Conservation (phyloP, 2,888 invertebrate species). For the Thyatira batis region DNA sequence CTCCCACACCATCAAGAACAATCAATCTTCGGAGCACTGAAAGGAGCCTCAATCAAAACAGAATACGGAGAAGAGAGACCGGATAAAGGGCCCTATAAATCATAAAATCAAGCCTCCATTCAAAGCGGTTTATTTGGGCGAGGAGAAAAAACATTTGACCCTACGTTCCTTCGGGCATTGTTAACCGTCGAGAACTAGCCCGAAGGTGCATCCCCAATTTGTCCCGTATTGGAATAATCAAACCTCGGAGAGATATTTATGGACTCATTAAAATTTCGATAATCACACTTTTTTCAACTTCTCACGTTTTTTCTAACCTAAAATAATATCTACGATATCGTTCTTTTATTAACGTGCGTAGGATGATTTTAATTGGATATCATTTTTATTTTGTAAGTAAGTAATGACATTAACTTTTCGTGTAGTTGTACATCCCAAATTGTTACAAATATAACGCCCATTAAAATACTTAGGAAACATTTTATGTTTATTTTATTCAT, state of each 20-base stretch:
- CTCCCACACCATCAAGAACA: slow-evolving; percentile 76
- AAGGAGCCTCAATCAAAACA: slow-evolving; percentile 81
- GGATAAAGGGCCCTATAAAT: slow-evolving; percentile 79
- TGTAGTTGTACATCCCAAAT: slow-evolving; percentile 35
- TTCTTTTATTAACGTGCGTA: slow-evolving; percentile 50
- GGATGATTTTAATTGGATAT: slow-evolving; percentile 67
- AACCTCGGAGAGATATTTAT: slow-evolving; percentile 63
- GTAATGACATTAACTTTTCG: slow-evolving; percentile 46
- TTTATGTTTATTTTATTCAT: slow-evolving; percentile 40
- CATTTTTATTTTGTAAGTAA: slow-evolving; percentile 48
- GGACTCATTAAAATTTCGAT: slow-evolving; percentile 75
- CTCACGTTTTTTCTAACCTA: slow-evolving; percentile 19
- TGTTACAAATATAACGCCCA: slow-evolving; percentile 48
- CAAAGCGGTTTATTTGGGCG: slow-evolving; percentile 71
- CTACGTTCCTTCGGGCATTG: slow-evolving; percentile 59
- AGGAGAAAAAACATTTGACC: slow-evolving; percentile 66
- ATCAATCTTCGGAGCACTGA: slow-evolving; percentile 77
- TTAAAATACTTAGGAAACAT: slow-evolving; percentile 38
- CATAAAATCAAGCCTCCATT: slow-evolving; percentile 80
- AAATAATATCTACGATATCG: slow-evolving; percentile 20
- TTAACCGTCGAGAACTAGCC: slow-evolving; percentile 48
- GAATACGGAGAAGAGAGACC: slow-evolving; percentile 71
- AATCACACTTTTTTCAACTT: slow-evolving; percentile 54
- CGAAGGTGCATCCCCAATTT: slow-evolving; percentile 74
- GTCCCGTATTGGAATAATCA: slow-evolving; percentile 71